Conservation (phyloP, 37 sponge, comb jelly and placozoan species). For the Halisarca cf. caerulea region DNA sequence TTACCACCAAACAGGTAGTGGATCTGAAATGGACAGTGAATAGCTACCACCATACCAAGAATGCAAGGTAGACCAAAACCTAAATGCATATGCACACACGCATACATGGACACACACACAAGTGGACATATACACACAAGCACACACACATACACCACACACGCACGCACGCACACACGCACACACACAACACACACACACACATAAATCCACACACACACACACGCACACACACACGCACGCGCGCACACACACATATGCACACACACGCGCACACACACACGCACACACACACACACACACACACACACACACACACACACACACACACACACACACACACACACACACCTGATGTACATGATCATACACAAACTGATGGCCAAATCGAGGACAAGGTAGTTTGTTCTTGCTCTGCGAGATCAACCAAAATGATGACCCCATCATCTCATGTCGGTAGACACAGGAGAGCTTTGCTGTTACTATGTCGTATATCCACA, state of each 20-base stretch:
- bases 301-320: background rate
- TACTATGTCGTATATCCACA: constrained; percentile 37
- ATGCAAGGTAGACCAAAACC: no score
- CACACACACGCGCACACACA: no score
- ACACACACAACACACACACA: no score
- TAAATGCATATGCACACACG: no score
- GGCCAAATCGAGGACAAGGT: constrained; percentile 78
- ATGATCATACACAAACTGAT: constrained; percentile 77
- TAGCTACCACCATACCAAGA: no score
- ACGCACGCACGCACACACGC: no score
- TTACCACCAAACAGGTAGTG: constrained; percentile 89
- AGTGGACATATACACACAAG: background rate
- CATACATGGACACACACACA: no score
- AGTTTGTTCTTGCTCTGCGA: background rate
- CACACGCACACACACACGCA: constrained; percentile 10
- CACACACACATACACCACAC: background rate
- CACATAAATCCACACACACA: constrained; percentile 2
- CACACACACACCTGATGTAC: constrained; percentile 36
- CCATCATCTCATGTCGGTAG: constrained; percentile 13
- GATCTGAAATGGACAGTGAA: no score
- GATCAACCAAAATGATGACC: constrained; percentile 16
- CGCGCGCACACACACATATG: background rate
- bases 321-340: background rate
- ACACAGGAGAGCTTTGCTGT: background rate
- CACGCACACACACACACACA: background rate